phyloP scores from a whole-genome alignment of 2,113 vertebrate genomes.

The Platysteira castanea region DNA sequence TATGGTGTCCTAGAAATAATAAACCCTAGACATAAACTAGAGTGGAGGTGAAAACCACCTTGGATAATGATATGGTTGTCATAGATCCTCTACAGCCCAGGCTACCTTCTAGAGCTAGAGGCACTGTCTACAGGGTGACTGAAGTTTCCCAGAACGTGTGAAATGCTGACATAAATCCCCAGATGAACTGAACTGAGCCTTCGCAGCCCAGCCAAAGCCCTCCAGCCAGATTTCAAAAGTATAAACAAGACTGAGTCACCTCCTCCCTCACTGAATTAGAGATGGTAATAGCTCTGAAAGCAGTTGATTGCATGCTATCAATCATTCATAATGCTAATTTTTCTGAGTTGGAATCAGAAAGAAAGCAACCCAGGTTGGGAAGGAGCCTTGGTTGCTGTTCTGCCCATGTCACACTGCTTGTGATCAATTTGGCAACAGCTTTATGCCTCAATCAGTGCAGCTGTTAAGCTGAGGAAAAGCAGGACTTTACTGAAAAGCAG shows the following conservation, averaged over 20 bases:
- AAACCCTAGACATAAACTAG: background rate
- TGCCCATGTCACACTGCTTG: background rate
- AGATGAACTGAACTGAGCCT: background rate
- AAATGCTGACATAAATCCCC: constrained; percentile 39
- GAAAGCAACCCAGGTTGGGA: background rate
- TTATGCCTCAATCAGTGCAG: constrained; percentile 22
- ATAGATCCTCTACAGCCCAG: background rate
- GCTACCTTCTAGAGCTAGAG: background rate
- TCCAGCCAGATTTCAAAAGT: background rate
- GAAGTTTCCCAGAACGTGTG: constrained; percentile 9
- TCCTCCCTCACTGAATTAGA: background rate
- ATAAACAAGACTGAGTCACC: constrained; percentile 15
- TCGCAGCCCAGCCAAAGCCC: background rate
- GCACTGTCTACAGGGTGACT: background rate
- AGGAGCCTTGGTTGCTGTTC: background rate
- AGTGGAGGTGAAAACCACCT: background rate
- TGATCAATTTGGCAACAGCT: background rate
- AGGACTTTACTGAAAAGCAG: constrained; percentile 26
- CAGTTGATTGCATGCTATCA: constrained; percentile 28
- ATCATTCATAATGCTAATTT: constrained; percentile 19
- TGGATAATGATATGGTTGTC: background rate
- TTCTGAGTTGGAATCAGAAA: background rate
- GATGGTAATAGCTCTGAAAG: background rate
- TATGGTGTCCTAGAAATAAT: background rate
- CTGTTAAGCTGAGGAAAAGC: constrained; percentile 47